Conservation (phyloP, 2,888 invertebrate genomes). For the Strigamia crassipes region DNA sequence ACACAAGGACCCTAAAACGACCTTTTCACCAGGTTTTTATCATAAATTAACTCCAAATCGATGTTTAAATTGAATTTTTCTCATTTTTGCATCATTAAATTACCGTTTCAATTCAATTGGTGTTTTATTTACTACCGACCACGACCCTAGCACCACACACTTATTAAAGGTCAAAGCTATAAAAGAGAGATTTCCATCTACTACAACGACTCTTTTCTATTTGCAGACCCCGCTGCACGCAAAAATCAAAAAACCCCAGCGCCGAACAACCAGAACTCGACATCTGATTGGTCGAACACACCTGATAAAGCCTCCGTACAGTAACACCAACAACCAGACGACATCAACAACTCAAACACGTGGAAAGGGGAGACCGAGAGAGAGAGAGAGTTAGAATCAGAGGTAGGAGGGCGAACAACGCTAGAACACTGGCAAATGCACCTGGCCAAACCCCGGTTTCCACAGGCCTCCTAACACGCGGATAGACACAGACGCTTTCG, state of each 20-base stretch:
- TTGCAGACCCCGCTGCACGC: background rate
- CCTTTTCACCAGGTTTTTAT: too few relatives aligned
- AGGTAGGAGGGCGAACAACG: constrained; percentile 27
- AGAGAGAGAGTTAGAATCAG: background rate
- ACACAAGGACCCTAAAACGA: too few relatives aligned
- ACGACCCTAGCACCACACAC: background rate
- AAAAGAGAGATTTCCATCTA: background rate
- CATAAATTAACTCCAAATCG: too few relatives aligned
- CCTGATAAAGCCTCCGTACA: background rate
- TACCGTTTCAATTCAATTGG: background rate
- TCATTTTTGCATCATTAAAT: too few relatives aligned
- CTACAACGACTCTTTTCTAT: background rate
- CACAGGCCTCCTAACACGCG: background rate
- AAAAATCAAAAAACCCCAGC: background rate
- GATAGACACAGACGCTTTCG: constrained; percentile 7
- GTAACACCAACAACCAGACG: background rate
- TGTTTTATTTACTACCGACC: background rate
- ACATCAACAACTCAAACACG: constrained; percentile 42
- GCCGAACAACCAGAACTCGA: background rate
- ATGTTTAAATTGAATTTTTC: too few relatives aligned
- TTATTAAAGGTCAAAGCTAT: constrained; percentile 1
- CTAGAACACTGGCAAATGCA: background rate
- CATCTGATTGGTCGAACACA: background rate
- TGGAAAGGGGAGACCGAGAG: background rate
- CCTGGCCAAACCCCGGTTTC: constrained; percentile 19